A percentile compares a stretch with the other conserved stretches of the same genome.
phyloP scores from a whole-genome alignment of 1,140 invertebrate species.

The Trichogramma pretiosum region DNA sequence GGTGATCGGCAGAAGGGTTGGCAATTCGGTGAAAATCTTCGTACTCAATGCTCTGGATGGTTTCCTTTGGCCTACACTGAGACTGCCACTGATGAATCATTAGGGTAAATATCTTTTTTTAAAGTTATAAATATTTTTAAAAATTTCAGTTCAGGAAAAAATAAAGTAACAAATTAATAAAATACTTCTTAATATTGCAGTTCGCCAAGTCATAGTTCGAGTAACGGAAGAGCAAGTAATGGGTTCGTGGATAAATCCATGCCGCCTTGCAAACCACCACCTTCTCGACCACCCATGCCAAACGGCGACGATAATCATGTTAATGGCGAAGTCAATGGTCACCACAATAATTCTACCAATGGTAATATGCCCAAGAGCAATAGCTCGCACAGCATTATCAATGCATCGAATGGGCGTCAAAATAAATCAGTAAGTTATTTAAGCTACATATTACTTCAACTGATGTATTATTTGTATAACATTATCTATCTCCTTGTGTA shows the following conservation, averaged over 20 bases:
- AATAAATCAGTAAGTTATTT: not conserved
- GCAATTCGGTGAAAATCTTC: constrained; percentile 89
- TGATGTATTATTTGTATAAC: too few species aligned
- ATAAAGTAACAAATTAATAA: too few species aligned
- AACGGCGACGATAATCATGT: not conserved
- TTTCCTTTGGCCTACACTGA: constrained; percentile 91
- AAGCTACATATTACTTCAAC: too few species aligned
- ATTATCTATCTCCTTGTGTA: too few species aligned
- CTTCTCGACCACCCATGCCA: constrained; percentile 30
- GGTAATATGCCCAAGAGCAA: constrained; percentile 29
- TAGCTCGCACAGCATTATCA: constrained; percentile 31
- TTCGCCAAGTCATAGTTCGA: constrained; percentile 33
- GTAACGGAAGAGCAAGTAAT: constrained; percentile 26
- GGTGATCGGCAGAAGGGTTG: constrained; percentile 83
- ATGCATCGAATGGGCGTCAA: constrained; percentile 31
- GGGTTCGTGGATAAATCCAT: constrained; percentile 20
- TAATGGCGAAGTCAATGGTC: constrained; percentile 1
- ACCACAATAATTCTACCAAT: constrained; percentile 17
- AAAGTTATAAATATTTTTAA: too few species aligned
- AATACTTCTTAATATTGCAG: too few species aligned
- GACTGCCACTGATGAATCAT: constrained; percentile 51
- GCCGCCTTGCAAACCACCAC: constrained; percentile 36
- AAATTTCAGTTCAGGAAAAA: too few species aligned
- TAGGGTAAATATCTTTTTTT: too few species aligned
- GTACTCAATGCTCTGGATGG: constrained; percentile 85